A percentile compares a stretch with the other conserved stretches of the same genome.
These are phyloP conservation scores for Malacosoma neustria DNA, from an alignment of 2,888 invertebrate species.

Conservation along the genomic window DNA sequence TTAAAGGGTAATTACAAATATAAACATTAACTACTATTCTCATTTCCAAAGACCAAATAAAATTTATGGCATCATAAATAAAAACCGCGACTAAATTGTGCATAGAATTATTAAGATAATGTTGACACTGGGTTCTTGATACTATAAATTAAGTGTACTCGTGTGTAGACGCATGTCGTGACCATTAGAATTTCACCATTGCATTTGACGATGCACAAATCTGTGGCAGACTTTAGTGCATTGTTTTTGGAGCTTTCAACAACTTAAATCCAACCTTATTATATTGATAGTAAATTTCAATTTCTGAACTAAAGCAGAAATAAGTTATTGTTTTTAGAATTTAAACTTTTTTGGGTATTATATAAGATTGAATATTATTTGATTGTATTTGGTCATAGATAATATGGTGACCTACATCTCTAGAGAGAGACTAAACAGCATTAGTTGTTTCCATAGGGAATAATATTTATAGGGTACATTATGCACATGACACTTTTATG, in stretches of 20 bases:
- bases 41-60: constrained; percentile 28
- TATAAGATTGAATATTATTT: background rate
- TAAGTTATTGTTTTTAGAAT: constrained; percentile 20
- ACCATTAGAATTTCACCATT: constrained; percentile 51
- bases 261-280: constrained; percentile 8
- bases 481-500: constrained; percentile 73
- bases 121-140: constrained; percentile 57
- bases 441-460: constrained; percentile 58
- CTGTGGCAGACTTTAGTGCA: constrained; percentile 32
- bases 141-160: constrained; percentile 57
- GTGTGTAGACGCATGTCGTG: constrained; percentile 50
- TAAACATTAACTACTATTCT: no score
- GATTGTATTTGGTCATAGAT: constrained; percentile 26
- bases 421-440: constrained; percentile 55
- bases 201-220: constrained; percentile 54
- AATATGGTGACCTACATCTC: constrained; percentile 70
- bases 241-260: constrained; percentile 9
- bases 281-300: background rate
- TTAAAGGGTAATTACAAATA: no score
- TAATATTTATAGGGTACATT: constrained; percentile 71
- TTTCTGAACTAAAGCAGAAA: constrained; percentile 22
- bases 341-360: background rate
- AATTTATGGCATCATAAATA: constrained; percentile 49
- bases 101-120: constrained; percentile 64
- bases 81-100: constrained; percentile 43